Evolutionary conservation across 2,888 invertebrate genomes (phyloP).

Genomic region (Cosmopolites sordidus): DNA sequence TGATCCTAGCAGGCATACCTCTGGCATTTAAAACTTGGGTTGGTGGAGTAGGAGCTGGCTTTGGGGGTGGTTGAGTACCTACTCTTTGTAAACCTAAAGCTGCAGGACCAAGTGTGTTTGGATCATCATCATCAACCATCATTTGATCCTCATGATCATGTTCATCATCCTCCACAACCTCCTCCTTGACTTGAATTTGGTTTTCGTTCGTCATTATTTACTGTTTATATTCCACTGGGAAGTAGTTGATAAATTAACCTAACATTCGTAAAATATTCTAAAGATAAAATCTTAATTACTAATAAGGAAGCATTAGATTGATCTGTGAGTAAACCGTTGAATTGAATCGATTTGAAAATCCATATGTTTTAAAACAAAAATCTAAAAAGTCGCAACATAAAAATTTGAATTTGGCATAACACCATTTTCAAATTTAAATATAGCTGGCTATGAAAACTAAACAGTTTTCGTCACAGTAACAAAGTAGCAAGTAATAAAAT

Average conservation of each 20-base stretch:
- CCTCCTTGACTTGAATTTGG: constrained; percentile 51
- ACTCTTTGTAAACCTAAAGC: constrained; percentile 77
- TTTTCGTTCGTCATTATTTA: constrained; percentile 38
- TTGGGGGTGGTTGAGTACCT: constrained; percentile 70
- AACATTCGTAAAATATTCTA: no score
- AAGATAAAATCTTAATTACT: no score
- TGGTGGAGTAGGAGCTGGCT: constrained; percentile 64
- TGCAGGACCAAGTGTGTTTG: constrained; percentile 72
- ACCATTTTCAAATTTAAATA: constrained; percentile 48
- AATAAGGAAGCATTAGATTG: no score
- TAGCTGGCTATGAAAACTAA: constrained; percentile 34
- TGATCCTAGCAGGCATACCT: constrained; percentile 85
- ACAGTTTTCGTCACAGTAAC: constrained; percentile 13
- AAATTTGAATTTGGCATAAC: constrained; percentile 47
- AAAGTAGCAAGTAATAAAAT: neutral
- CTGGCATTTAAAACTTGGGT: constrained; percentile 79
- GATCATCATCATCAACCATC: constrained; percentile 60
- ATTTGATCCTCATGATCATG: constrained; percentile 48
- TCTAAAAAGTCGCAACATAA: constrained; percentile 12
- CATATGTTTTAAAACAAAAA: constrained; percentile 2
- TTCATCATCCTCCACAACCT: constrained; percentile 53
- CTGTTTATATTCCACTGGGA: neutral
- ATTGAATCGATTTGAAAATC: no score
- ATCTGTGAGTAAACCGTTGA: no score
- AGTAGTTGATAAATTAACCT: no score